Percentiles rank a stretch among this genome's conserved stretches.
phyloP scores from a whole-genome alignment of 2,113 vertebrate genomes.

The Mormyrus iriodes region DNA sequence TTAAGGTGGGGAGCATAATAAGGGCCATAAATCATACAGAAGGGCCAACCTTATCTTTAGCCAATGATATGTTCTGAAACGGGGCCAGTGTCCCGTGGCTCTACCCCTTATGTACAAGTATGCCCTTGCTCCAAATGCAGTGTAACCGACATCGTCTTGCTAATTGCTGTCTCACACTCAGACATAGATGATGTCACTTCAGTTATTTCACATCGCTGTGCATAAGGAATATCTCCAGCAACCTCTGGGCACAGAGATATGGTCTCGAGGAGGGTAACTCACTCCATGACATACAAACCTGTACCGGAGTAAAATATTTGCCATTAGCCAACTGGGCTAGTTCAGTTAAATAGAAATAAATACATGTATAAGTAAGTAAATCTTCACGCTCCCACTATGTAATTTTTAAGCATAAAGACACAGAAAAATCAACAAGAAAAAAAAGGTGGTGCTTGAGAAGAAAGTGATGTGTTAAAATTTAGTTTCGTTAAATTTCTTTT shows the following conservation, averaged over 20 bases:
- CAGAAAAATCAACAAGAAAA: not conserved
- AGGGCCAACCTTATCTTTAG: not conserved
- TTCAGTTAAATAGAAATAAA: no score
- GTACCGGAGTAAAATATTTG: not conserved
- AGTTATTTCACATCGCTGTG: not conserved
- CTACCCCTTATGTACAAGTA: not conserved
- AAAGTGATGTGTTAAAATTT: not conserved
- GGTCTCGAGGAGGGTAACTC: slow-evolving; percentile 25
- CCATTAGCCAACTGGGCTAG: not conserved
- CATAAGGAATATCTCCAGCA: slow-evolving; percentile 19
- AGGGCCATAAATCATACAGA: not conserved
- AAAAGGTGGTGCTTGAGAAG: not conserved
- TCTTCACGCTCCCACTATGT: no score
- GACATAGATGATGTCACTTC: not conserved
- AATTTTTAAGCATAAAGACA: not conserved
- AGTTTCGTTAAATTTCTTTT: not conserved
- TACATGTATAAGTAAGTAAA: no score
- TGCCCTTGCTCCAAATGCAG: not conserved
- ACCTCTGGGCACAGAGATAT: slow-evolving; percentile 5
- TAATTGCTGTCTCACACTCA: not conserved
- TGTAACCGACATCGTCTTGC: not conserved
- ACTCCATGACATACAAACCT: not conserved
- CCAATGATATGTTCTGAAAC: no score
- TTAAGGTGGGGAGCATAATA: not conserved
- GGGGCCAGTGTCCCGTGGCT: not conserved